Evolutionary conservation across 2,113 vertebrate genomes (phyloP), one percentile per base, ranked within the genome.

Genomic region (Corythaeola cristata): DNA sequence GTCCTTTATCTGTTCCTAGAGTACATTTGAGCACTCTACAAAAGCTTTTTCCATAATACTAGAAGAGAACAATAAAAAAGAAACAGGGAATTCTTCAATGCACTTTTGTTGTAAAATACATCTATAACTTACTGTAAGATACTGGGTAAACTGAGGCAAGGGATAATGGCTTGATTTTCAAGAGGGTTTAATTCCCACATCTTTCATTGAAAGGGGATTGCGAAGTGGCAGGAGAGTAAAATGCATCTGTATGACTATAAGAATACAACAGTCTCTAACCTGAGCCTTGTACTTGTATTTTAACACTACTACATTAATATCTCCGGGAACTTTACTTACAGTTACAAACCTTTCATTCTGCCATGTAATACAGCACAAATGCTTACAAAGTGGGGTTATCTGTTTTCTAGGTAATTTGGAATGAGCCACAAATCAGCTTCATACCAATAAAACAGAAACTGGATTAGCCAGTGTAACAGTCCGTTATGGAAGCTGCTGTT

Each of bases 61-160:
- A 62, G 41, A 87, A 47, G 49, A 79, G 26, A 75, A 66, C 9
- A 89, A 56, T 37, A 35, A 74, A 82, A 67, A 74, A 59, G 30
- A 75, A 53, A 41, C 2, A 33, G 4, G 41, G 5, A 67, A 28
- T 69, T 87, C 26, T 89, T 79, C 62, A 79, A 8, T 49, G 18
- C 4, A 4, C 3, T 75, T 27, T 79, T 78, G 19, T 47, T 66
- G 35, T 62, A 53, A 90, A 64, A 90, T 66, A 15, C 19, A 24
- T 39, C 24, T 79, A 0, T 73, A 35, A 75, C 83, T 96, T 77
- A 37, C 45, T 4, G 3, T 49, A 80, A 73, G 41, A 7, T 11
- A 18, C 28, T 35, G 50, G 59, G 95, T 93, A 93, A 95, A 95
- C 84, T 89, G 96, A 97, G 94, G 87, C 77, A 63, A 58, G 55